Evolutionary conservation across 2,888 invertebrate species (phyloP).

Genomic region (Argyresthia albistria): DNA sequence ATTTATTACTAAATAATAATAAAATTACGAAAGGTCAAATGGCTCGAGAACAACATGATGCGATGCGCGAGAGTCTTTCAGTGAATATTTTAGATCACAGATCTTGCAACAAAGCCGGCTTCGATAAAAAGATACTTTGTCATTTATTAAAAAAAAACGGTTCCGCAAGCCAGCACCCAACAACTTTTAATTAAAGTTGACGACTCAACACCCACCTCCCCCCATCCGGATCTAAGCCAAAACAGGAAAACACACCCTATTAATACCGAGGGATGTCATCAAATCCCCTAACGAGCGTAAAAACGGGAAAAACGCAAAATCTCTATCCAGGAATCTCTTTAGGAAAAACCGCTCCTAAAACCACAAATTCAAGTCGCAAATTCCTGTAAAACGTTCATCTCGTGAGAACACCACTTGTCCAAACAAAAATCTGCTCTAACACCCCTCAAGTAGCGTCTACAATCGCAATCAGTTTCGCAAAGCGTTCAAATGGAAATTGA

Average conservation of each 20-base stretch:
- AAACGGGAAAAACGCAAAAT: background rate
- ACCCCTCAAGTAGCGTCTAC: slow-evolving; percentile 23
- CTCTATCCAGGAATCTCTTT: background rate
- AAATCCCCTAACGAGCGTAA: slow-evolving; percentile 8
- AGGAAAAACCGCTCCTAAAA: slow-evolving; percentile 17
- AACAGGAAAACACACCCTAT: slow-evolving; percentile 4
- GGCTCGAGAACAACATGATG: too few species aligned
- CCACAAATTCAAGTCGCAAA: slow-evolving; percentile 9
- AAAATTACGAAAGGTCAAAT: too few species aligned
- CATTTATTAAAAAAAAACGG: slow-evolving; percentile 1
- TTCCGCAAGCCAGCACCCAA: slow-evolving; percentile 3
- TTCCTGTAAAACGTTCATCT: background rate
- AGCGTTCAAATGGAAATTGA: slow-evolving; percentile 57
- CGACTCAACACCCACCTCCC: background rate
- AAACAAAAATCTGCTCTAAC: slow-evolving; percentile 21
- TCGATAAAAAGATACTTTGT: background rate
- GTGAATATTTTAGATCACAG: too few species aligned
- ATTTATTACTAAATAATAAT: too few species aligned
- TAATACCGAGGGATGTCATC: slow-evolving; percentile 14
- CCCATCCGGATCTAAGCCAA: background rate
- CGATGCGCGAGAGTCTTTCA: too few species aligned
- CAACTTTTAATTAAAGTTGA: slow-evolving; percentile 3
- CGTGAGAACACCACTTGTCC: slow-evolving; percentile 16
- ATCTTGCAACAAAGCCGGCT: too few species aligned
- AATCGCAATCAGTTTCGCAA: slow-evolving; percentile 25